Evolutionary conservation across 1,140 invertebrate genomes (phyloP).

Genomic region (Monochamus saltuarius): DNA sequence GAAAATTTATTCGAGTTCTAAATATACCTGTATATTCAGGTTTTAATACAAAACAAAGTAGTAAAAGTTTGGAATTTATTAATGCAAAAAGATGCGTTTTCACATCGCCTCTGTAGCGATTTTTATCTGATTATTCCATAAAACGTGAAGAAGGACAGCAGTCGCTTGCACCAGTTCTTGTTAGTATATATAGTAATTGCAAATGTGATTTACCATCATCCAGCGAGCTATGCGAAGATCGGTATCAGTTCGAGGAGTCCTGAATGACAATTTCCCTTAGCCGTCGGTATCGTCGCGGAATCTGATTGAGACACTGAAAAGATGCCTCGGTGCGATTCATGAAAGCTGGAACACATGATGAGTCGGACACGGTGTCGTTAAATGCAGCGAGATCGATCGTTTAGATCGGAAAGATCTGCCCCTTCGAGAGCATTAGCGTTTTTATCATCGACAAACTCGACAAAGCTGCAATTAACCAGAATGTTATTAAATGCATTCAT

Average conservation of each 20-base stretch:
- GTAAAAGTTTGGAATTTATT: conserved; percentile 28
- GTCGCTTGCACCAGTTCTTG: conserved; percentile 15
- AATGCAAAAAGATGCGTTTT: conserved; percentile 13
- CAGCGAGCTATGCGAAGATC: too few species aligned
- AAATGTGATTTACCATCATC: conserved; percentile 22
- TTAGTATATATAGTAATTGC: conserved; percentile 20
- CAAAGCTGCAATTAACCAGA: too few species aligned
- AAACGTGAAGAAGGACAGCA: conserved; percentile 8
- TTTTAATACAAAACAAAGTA: conserved; percentile 1
- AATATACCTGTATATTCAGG: too few species aligned
- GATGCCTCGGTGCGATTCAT: too few species aligned
- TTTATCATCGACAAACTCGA: not conserved
- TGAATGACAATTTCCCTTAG: conserved; percentile 13
- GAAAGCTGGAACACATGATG: too few species aligned
- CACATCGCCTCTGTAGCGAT: not conserved
- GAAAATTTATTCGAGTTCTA: too few species aligned
- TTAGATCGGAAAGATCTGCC: conserved; percentile 3
- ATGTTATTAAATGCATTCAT: too few species aligned
- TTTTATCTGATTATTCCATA: conserved; percentile 18
- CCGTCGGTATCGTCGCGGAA: not conserved
- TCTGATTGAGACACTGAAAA: conserved; percentile 15
- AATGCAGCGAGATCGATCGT: conserved; percentile 1
- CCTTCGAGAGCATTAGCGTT: conserved; percentile 1
- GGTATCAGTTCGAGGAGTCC: too few species aligned
- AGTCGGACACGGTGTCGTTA: conserved; percentile 2